Evolutionary conservation across 2,888 invertebrate genomes (phyloP).

Genomic region (Norana najaformis): DNA sequence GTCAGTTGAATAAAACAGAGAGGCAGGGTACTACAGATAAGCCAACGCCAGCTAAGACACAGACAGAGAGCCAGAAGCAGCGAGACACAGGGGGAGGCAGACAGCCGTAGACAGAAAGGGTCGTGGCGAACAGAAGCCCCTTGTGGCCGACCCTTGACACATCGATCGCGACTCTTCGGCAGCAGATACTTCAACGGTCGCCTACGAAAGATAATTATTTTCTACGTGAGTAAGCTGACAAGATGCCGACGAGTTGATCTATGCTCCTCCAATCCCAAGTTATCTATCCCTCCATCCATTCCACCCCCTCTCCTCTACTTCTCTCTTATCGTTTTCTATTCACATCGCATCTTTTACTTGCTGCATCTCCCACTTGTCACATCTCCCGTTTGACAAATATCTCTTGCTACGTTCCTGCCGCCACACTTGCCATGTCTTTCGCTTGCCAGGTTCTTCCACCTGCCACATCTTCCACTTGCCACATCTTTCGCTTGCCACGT

Average conservation of each 20-base stretch:
- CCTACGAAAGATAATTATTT: not conserved
- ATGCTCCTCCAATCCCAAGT: not conserved
- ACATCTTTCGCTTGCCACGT: too few relatives aligned
- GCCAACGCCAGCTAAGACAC: not conserved
- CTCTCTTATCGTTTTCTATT: not conserved
- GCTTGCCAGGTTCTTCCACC: too few relatives aligned
- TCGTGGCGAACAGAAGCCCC: not conserved
- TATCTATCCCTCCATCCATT: too few relatives aligned
- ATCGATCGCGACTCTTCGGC: not conserved
- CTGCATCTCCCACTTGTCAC: too few relatives aligned
- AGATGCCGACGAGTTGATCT: not conserved
- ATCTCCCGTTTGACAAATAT: too few relatives aligned
- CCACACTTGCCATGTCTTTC: too few relatives aligned
- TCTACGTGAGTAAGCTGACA: not conserved
- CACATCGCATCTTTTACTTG: too few relatives aligned
- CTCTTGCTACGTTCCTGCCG: too few relatives aligned
- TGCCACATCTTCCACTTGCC: too few relatives aligned
- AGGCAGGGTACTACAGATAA: not conserved
- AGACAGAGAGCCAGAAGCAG: too few relatives aligned
- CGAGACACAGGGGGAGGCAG: not conserved
- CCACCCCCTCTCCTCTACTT: not conserved
- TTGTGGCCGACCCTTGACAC: conserved; percentile 4
- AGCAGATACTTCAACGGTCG: not conserved
- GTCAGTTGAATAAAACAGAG: too few relatives aligned
- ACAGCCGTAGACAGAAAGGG: not conserved